Base-by-base conservation (phyloP, 2,113 vertebrate genomes). In the Rhombomys opimus region DNA sequence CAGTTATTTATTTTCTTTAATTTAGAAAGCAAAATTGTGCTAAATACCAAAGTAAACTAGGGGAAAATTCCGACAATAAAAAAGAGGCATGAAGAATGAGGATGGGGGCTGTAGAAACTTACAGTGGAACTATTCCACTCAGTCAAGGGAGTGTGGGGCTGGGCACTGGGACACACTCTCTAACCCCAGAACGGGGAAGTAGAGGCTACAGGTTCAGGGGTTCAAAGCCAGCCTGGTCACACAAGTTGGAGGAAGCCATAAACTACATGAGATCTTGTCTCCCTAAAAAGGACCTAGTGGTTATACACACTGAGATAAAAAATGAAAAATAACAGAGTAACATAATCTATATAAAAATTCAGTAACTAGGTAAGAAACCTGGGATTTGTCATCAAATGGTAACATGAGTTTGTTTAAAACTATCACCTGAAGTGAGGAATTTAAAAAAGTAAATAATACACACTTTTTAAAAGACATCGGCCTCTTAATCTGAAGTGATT, bases 11-110 rank as follows among this genome's bases (percentile, higher is more conserved):
- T 72, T 76, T 88, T 76, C 35, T 72, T 85, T 46, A 87, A 87
- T 32, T 94, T 81, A 91, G 77, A 86, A 92, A 92, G 61, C 18
- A 93, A 9, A 93, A 70, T 17, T 93, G 2, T 88, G 70, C 22
- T 91, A 95, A 95, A 38, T 94, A 70, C 72, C 59, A 90, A 73
- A 86, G n/a, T 88, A 86, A 92, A 93, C 72, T 68, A 86, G 32
- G 10, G 38, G 73, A 95, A 38, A 63, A 95, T 46, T 93, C 94
- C 94, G 27, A 87, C 15, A 76, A 41, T 54, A 73, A 91, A 50
- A 91, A 82, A n/a, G 94, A 95, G 57, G 20, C 52, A 76, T 38
- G 52, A 92, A 63, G 22, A 95, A 46, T 30, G 91, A 73, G 50
- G 46, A 63, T 65, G 13, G 95, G 77, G 61, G 25, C 8, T 1